Evolutionary conservation across 1,140 invertebrate species (phyloP), one percentile per base, ranked within the genome.

Genomic region (Drosophila takahashii): DNA sequence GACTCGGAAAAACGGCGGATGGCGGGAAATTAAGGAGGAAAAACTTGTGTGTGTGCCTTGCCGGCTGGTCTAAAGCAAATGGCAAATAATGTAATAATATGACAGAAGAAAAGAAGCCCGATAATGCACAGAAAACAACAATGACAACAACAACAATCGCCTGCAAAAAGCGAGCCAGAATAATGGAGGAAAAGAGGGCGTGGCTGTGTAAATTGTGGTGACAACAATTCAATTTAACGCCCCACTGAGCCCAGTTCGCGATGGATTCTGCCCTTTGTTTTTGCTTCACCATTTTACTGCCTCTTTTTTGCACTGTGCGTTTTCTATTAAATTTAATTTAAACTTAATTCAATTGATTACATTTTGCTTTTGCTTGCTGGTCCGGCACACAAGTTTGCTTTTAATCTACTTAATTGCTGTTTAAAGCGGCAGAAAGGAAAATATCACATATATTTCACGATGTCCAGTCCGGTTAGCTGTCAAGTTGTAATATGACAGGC

Each of bases 181-280:
- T 15, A 27, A 32, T 41, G 22, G 41, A 15, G 37, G 29, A 53
- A 44, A 45, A 8, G n/a, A 8, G 62, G 44, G 62, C 62, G 72
- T 67, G 62, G 34, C 59, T 39, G 32, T 48, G 53, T 58, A 74
- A 78, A 80, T 86, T 78, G 75, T 52, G 81, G 78, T 72, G 83
- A 85, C 81, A 87, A 86, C 83, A 86, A 86, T 86, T 86, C 84
- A 86, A 89, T 86, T 86, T 86, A 87, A 79, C 79, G 83, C 75
- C 86, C 81, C 84, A 86, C 62, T 79, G 83, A 59, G 62, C 61
- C 59, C 60, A 48, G 51, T 18, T 39, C 51, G 27, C 51, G 26
- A 32, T 61, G 64, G 47, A 42, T 47, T 70, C 61, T 34, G 52
- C 45, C 48, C 58, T 57, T 66, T 70, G 42, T 70, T 70, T 70